Conservation (phyloP, 2,888 invertebrate genomes). For the Ypsolopha sequella region DNA sequence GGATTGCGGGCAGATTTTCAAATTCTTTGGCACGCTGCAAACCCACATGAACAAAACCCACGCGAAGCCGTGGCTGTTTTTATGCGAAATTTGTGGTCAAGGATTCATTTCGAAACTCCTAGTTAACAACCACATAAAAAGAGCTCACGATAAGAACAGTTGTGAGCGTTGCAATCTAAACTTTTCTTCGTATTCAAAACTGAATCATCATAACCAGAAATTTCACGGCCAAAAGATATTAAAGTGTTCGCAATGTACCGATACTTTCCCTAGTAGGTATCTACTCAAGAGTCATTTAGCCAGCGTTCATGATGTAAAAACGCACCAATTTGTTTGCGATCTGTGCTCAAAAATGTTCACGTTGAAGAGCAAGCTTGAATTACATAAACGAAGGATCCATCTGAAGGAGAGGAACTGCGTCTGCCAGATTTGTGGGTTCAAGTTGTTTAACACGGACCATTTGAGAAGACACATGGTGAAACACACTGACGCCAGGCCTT, state of each 20-base stretch:
- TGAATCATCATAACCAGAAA: conserved; percentile 5
- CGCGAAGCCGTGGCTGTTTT: conserved; percentile 21
- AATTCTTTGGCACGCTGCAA: conserved; percentile 31
- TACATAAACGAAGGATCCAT: conserved; percentile 43
- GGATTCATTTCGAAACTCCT: conserved; percentile 35
- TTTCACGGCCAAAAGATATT: not conserved
- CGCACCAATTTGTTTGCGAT: conserved; percentile 38
- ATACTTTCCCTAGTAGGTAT: conserved; percentile 32
- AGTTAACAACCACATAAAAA: conserved; percentile 33
- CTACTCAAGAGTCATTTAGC: conserved; percentile 42
- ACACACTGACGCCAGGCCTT: conserved; percentile 68
- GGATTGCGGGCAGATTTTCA: conserved; percentile 29
- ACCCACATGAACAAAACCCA: conserved; percentile 29
- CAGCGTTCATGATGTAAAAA: conserved; percentile 38
- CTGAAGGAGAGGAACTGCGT: conserved; percentile 36
- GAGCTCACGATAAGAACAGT: conserved; percentile 22
- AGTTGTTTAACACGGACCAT: conserved; percentile 47
- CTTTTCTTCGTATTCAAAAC: conserved; percentile 5
- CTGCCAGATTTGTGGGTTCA: conserved; percentile 48
- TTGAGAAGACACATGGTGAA: conserved; percentile 66
- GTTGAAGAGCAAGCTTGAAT: conserved; percentile 28
- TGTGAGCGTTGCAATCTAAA: conserved; percentile 18
- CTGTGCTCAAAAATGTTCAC: conserved; percentile 36
- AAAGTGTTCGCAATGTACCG: conserved; percentile 44
- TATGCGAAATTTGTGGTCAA: conserved; percentile 43